A percentile compares a stretch with the other conserved stretches of the same genome.
These are phyloP conservation scores for Magallana ariakensis DNA, from an alignment of 1,140 invertebrate species.

Conservation along the genomic window DNA sequence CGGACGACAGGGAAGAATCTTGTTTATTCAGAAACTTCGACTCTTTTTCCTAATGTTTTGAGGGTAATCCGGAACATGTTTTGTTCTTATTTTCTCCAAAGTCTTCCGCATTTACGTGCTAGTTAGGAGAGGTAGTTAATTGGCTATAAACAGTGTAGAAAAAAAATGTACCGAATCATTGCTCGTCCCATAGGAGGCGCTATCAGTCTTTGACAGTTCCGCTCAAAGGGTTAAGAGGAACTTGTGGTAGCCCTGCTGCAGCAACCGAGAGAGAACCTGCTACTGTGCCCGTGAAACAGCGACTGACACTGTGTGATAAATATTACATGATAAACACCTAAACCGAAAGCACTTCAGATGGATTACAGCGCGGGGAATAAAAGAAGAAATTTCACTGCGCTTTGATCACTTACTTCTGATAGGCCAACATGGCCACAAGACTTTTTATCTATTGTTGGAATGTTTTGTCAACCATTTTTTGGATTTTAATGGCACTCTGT, in stretches of 20 bases:
- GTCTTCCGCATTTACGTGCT: conserved; percentile 22
- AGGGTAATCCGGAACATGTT: conserved; percentile 8
- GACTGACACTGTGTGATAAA: not conserved
- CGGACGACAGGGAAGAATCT: not conserved
- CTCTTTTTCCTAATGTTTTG: not conserved
- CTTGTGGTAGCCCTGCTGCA: not conserved
- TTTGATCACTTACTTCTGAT: conserved; percentile 26
- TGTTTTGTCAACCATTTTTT: not conserved
- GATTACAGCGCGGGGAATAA: conserved; percentile 20
- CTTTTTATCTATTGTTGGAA: not conserved
- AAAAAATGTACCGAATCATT: conserved; percentile 1
- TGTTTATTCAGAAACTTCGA: not conserved
- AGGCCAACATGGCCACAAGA: conserved; percentile 28
- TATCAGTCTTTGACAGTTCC: not conserved
- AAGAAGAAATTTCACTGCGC: conserved; percentile 31
- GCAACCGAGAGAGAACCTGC: not conserved
- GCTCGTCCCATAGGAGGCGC: not conserved
- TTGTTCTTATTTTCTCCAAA: not conserved
- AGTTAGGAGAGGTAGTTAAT: conserved; percentile 2
- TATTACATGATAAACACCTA: not conserved
- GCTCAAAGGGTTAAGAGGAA: not conserved
- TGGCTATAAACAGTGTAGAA: not conserved
- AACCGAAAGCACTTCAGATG: not conserved
- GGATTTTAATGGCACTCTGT: conserved; percentile 3
- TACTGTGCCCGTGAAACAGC: not conserved